These are phyloP conservation scores for Hymenopus coronatus DNA, from an alignment of 2,888 invertebrate species.

Conservation along the genomic window DNA sequence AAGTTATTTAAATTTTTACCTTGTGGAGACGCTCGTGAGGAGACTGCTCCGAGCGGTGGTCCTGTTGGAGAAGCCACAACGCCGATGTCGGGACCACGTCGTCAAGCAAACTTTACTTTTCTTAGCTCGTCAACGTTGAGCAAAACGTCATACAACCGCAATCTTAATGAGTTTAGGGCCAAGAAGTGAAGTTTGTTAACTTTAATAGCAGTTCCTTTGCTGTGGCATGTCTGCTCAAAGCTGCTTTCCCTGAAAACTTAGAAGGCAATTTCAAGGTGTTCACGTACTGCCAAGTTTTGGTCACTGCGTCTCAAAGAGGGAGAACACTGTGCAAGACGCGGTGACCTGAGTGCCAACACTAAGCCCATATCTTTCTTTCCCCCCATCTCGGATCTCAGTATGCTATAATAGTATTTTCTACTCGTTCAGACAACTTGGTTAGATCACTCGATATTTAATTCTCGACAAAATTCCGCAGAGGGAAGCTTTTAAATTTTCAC, in stretches of 20 bases:
- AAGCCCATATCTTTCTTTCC: no score
- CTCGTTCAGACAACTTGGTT: no score
- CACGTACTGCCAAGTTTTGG: neutral
- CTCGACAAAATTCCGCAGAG: no score
- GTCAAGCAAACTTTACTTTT: neutral
- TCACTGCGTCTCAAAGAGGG: neutral
- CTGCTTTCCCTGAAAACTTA: neutral
- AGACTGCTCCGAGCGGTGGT: neutral
- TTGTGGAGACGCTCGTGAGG: no score
- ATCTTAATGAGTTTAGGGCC: slow-evolving; percentile 6
- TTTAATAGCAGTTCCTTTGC: neutral
- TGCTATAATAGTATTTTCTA: no score
- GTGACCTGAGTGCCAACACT: no score
- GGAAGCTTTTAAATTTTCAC: no score
- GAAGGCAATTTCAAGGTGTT: neutral
- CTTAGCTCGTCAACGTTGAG: neutral
- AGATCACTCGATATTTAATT: no score
- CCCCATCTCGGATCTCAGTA: no score
- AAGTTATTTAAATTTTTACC: neutral
- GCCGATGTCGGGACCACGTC: neutral
- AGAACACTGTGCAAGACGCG: neutral
- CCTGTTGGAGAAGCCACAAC: neutral
- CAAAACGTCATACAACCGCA: neutral
- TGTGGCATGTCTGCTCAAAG: neutral
- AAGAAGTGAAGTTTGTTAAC: neutral